Evolutionary conservation across 1,140 invertebrate species (phyloP), one percentile per base, ranked within the genome.

Genomic region (Ylistrum balloti): DNA sequence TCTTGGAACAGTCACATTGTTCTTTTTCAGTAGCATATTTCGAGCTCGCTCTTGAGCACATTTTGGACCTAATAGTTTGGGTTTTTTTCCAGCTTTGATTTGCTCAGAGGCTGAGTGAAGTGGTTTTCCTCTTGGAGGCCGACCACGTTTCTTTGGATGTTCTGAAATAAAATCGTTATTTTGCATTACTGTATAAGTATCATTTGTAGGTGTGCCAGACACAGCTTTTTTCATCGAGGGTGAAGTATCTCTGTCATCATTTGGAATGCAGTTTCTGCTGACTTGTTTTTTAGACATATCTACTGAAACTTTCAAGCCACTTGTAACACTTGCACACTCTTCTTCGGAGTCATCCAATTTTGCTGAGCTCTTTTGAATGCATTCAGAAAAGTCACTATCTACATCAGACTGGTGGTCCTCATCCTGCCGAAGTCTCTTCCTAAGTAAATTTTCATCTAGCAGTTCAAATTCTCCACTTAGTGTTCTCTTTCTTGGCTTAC

Each of bases 381-480:
- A 2, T 74, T 74, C 56, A 28, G 34, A 38, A 32, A 32, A 74
- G 33, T 89, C 85, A 33, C 88, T 89, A 28, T 89, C 88, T 86
- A 86, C 38, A 22, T 41, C 85, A 32, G 88, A 89, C 22, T 90
- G 86, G 74, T 45, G 35, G 15, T 88, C 85, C 32, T 92, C 89
- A 33, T 90, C 87, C n/a, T 91, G 32, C 33, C 91, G 91, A 38
- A 89, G 91, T 91, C 92, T 91, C 86, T 90, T 92, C 35, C 91
- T 91, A 48, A 93, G 34, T 10, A 91, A 85, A 17, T 87, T 88
- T 89, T 92, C 93, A 88, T 93, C 93, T 9, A 93, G 45, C 28
- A 93, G 87, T 85, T 93, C 93, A 93, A 93, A 93, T 86, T 93
- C 93, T 89, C 92, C 92, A 93, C 93, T 93, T 22, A 93, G 88